phyloP scores from a whole-genome alignment of 23 tunicate species.

The Ascidia mentula region DNA sequence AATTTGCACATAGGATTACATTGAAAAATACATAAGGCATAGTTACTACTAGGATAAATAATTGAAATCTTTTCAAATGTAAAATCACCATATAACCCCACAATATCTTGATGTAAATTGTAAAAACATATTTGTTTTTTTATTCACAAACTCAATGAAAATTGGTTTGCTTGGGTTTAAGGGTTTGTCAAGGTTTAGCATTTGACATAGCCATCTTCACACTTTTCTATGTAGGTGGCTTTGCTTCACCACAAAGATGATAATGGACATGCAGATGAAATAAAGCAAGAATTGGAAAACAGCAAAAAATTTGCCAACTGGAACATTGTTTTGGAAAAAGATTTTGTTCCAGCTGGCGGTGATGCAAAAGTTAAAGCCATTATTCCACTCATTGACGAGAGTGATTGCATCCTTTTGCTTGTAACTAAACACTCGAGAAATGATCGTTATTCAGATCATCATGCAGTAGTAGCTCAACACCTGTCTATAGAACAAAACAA shows the following conservation, averaged over 20 bases:
- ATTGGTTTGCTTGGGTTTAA: too few relatives aligned
- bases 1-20: too few relatives aligned
- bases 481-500: background rate
- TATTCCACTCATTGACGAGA: background rate
- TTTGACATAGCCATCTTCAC: background rate
- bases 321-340: background rate
- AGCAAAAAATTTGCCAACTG: background rate
- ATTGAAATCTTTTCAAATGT: too few relatives aligned
- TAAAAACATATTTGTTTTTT: too few relatives aligned
- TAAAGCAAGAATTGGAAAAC: background rate
- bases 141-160: too few relatives aligned
- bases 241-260: background rate
- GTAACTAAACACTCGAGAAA: background rate
- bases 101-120: too few relatives aligned
- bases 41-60: too few relatives aligned
- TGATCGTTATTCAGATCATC: background rate
- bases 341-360: background rate
- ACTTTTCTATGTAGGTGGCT: background rate
- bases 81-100: too few relatives aligned
- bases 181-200: too few relatives aligned
- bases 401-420: background rate
- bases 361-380: background rate
- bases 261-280: background rate
- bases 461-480: background rate
- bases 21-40: too few relatives aligned